A percentile compares a stretch with the other conserved stretches of the same genome.
These are phyloP conservation scores for Meteorus cinctellus DNA, from an alignment of 2,888 invertebrate species.

Conservation along the genomic window DNA sequence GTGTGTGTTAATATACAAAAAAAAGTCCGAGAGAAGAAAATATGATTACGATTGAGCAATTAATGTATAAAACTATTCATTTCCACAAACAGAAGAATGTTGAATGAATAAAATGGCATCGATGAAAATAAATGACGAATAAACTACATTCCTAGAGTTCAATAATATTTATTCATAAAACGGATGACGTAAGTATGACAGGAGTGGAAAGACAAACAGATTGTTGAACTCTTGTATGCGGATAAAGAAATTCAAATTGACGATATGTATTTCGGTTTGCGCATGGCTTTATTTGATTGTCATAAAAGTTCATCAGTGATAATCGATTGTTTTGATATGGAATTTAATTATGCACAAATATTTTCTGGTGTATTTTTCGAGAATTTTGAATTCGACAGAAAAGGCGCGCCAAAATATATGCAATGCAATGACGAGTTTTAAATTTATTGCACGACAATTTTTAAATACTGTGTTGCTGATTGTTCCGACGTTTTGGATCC, in stretches of 20 bases:
- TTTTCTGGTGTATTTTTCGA: neutral
- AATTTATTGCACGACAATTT: neutral
- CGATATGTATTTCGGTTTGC: too few species aligned
- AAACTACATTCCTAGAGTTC: too few species aligned
- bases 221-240: too few species aligned
- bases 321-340: too few species aligned
- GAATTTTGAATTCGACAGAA: neutral
- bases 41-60: neutral
- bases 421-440: neutral
- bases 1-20: neutral
- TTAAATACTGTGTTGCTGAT: neutral
- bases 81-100: neutral
- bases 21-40: neutral
- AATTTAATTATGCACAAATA: neutral
- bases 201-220: too few species aligned
- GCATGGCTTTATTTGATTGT: too few species aligned
- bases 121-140: neutral
- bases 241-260: too few species aligned
- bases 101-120: neutral
- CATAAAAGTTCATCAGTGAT: too few species aligned
- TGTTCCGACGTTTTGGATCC: neutral
- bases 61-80: neutral
- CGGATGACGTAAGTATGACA: too few species aligned
- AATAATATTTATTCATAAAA: too few species aligned
- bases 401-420: neutral